Percentiles rank a stretch among this genome's conserved stretches.
Conservation (phyloP, 2,113 vertebrate genomes). For the Leptocoma aspasia region DNA sequence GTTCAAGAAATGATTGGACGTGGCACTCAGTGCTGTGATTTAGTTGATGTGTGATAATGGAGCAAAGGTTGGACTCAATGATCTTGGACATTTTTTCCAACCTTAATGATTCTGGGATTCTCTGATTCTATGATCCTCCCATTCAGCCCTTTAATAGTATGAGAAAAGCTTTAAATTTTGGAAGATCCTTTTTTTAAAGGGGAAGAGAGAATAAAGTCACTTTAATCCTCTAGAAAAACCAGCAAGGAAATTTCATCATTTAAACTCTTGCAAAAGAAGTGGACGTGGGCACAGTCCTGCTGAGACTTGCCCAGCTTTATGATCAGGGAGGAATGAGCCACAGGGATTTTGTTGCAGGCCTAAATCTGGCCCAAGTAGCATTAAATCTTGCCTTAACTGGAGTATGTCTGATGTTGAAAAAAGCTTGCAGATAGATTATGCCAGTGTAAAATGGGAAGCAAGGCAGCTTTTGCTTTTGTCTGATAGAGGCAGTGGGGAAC, state of each 20-base stretch:
- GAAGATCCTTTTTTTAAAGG: not conserved
- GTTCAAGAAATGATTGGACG: not conserved
- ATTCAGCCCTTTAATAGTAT: not conserved
- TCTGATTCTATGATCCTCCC: not conserved
- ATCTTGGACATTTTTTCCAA: not conserved
- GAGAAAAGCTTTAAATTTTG: not conserved
- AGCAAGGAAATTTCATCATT: not conserved
- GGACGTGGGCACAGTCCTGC: not conserved
- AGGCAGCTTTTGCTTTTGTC: not conserved
- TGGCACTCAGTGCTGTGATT: not conserved
- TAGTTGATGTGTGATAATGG: not conserved
- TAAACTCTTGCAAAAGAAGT: not conserved
- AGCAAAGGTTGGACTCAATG: not conserved
- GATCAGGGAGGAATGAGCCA: not conserved
- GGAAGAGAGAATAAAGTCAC: not conserved
- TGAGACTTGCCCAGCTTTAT: not conserved
- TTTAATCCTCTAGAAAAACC: not conserved
- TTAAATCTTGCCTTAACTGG: not conserved
- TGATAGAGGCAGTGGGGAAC: not conserved
- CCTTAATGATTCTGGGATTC: not conserved
- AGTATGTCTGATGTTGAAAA: not conserved
- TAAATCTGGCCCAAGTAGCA: not conserved
- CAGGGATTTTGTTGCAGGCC: not conserved
- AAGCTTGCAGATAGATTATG: not conserved
- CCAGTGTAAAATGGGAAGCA: not conserved